Conservation (phyloP, 2,888 invertebrate genomes). For the Cantharis nigra region DNA sequence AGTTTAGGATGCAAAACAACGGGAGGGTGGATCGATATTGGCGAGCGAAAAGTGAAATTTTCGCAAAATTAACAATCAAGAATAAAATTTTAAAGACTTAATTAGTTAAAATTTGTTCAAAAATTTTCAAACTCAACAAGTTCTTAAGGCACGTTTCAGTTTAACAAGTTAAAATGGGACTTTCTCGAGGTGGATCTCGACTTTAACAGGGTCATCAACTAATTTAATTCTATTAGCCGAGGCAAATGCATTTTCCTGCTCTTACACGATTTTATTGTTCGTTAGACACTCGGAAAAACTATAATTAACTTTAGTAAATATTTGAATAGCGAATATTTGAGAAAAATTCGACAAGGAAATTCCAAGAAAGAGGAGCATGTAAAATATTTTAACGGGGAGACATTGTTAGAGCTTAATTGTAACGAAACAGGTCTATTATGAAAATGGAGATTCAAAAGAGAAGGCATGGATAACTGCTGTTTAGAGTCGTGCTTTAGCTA, state of each 20-base stretch:
- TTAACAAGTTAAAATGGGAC: neutral
- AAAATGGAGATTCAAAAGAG: constrained; percentile 31
- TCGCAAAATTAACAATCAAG: neutral
- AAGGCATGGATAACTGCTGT: constrained; percentile 24
- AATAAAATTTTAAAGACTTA: neutral
- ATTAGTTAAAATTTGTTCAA: neutral
- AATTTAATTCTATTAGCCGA: neutral
- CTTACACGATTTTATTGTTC: neutral
- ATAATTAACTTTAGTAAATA: neutral
- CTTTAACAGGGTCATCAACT: neutral
- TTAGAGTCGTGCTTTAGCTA: constrained; percentile 31
- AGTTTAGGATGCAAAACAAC: neutral
- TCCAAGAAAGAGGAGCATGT: neutral
- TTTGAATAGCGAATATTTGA: neutral
- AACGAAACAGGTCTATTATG: constrained; percentile 31
- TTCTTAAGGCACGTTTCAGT: neutral
- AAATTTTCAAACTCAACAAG: neutral
- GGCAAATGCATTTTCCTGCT: neutral
- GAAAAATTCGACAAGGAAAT: neutral
- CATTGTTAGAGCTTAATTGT: constrained; percentile 20
- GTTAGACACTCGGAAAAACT: neutral
- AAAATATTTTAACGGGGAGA: neutral
- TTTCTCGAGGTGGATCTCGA: neutral
- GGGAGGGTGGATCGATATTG: neutral
- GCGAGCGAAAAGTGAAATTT: neutral